These are phyloP conservation scores for Coptotermes formosanus DNA, from an alignment of 1,140 invertebrate species.

Conservation along the genomic window DNA sequence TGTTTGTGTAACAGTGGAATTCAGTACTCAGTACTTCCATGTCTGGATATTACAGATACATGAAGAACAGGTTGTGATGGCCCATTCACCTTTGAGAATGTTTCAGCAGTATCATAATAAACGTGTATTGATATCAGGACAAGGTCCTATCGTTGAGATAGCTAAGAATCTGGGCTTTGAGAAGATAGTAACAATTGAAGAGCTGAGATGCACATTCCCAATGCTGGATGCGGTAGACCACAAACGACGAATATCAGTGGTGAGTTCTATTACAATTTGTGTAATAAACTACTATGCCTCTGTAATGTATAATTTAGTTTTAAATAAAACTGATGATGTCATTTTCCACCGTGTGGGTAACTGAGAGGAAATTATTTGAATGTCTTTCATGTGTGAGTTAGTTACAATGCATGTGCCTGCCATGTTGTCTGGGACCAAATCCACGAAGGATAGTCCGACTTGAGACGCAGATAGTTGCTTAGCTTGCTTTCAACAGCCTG, in stretches of 20 bases:
- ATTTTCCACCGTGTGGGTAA: too few species aligned
- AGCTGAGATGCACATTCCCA: conserved; percentile 62
- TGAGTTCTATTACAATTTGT: not conserved
- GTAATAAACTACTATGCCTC: too few species aligned
- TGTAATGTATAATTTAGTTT: too few species aligned
- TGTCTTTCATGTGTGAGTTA: too few species aligned
- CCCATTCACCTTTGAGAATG: conserved; percentile 67
- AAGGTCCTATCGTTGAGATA: conserved; percentile 64
- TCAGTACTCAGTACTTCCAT: too few species aligned
- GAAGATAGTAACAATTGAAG: conserved; percentile 62
- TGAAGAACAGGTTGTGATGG: conserved; percentile 69
- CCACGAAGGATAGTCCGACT: too few species aligned
- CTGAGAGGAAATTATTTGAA: too few species aligned
- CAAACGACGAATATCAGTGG: conserved; percentile 26
- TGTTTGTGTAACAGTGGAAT: conserved; percentile 20
- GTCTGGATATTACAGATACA: conserved; percentile 45
- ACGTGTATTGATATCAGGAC: conserved; percentile 66
- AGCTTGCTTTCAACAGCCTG: too few species aligned
- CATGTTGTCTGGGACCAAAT: too few species aligned
- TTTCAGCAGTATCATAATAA: conserved; percentile 66
- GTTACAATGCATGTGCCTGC: too few species aligned
- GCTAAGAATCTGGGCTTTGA: conserved; percentile 66
- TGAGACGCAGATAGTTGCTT: too few species aligned
- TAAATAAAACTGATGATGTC: too few species aligned
- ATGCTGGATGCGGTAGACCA: conserved; percentile 68